These are phyloP conservation scores for Etheostoma cragini DNA, from an alignment of 2,113 vertebrate species.

Conservation along the genomic window DNA sequence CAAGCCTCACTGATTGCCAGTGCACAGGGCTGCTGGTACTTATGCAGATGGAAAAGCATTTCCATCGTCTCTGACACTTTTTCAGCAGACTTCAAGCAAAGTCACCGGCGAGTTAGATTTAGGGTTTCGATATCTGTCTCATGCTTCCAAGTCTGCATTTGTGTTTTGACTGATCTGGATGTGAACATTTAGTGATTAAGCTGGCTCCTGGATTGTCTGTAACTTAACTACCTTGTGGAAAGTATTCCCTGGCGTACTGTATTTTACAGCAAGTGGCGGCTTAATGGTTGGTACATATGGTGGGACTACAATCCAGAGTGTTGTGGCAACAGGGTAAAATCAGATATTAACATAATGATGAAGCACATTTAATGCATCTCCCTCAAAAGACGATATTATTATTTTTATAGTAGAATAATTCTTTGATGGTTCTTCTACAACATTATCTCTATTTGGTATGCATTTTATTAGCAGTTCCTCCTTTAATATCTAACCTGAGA, in stretches of 20 bases:
- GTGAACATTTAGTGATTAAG: slow-evolving; percentile 34
- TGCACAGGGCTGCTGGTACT: slow-evolving; percentile 55
- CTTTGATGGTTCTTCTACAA: background rate
- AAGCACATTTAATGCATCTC: background rate
- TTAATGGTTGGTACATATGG: background rate
- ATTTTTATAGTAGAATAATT: background rate
- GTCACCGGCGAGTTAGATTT: slow-evolving; percentile 33
- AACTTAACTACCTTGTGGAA: slow-evolving; percentile 17
- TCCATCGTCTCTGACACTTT: slow-evolving; percentile 60
- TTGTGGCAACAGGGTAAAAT: background rate
- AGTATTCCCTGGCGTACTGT: background rate
- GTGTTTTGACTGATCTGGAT: slow-evolving; percentile 21
- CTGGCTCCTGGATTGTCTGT: slow-evolving; percentile 28
- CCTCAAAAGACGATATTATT: background rate
- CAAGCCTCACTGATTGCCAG: slow-evolving; percentile 68
- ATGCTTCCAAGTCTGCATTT: slow-evolving; percentile 14
- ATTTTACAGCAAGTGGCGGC: background rate
- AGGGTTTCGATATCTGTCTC: slow-evolving; percentile 22
- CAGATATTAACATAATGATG: slow-evolving; percentile 4
- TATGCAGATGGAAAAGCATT: slow-evolving; percentile 68
- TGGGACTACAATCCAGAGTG: background rate
- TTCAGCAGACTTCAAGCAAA: slow-evolving; percentile 46
- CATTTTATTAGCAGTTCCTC: background rate
- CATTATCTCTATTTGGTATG: background rate
- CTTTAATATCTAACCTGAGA: slow-evolving; percentile 23